Evolutionary conservation across 2,888 invertebrate genomes (phyloP), one percentile per base, ranked within the genome.

Genomic region (Drosophila silvestris): DNA sequence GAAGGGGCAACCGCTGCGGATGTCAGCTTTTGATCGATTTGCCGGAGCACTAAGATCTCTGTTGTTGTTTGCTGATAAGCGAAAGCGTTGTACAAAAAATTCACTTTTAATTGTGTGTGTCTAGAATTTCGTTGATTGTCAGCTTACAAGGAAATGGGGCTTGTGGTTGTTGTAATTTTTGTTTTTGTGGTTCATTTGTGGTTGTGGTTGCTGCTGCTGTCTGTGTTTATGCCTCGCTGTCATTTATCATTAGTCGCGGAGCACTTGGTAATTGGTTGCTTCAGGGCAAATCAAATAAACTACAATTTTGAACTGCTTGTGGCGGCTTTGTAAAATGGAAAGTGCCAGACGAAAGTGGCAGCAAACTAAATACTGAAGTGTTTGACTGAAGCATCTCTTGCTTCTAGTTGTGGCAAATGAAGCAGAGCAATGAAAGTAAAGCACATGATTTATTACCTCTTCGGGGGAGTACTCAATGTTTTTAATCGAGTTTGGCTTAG

Each of bases 211-310:
- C 44, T 56, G 60, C n/a, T 57, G 28, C 32, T 57, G 53, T 44
- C 66, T 57, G 58, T 74, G 61, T 79, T 81, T 77, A 58, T 77
- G 74, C 26, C 60, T 53, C 64, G 65, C 70, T 81, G 83, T 90
- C 90, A 86, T 86, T 90, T 90, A 88, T 90, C 89, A 86, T 86
- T 90, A 82, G 83, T 68, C 64, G 54, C 61, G 9, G 57, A 62
- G 70, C 70, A 70, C 52, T 72, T 61, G 72, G 77, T 77, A 79
- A 79, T 85, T 74, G 85, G 74, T 71, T 75, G 69, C 79, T 76
- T 59, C 51, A 53, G 53, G 65, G 63, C 53, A 52, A 41, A n/a
- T 39, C 47, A 39, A 14, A 54, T 56, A 22, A 47, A 62, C 70
- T 56, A 39, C 41, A 65, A 35, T 47, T 70, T 41, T 44, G 19